Percentiles rank a stretch among this genome's conserved stretches.
Evolutionary conservation across 1,140 invertebrate genomes (phyloP).

Genomic region (Pseudomyrmex flavicornis): DNA sequence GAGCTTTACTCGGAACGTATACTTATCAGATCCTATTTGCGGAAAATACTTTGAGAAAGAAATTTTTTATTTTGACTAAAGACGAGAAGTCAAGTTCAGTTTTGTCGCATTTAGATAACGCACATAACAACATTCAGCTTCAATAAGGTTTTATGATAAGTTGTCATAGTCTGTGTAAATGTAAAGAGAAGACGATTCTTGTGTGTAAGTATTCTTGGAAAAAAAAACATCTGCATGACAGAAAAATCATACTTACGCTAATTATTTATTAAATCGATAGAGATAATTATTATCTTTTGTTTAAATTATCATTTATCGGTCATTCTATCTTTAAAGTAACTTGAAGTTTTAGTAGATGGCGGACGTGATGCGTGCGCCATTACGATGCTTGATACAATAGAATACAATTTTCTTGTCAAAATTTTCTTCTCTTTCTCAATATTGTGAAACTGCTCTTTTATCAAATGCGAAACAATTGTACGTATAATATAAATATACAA

Average conservation of each 20-base stretch:
- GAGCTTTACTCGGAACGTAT: slow-evolving; percentile 76
- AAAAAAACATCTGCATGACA: background rate
- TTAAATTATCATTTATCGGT: slow-evolving; percentile 43
- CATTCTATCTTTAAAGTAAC: slow-evolving; percentile 30
- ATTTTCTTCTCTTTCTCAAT: background rate
- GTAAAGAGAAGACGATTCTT: no score
- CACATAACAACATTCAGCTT: background rate
- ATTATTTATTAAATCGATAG: slow-evolving; percentile 11
- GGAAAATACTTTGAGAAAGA: slow-evolving; percentile 16
- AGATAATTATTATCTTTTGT: background rate
- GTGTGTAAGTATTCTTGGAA: no score
- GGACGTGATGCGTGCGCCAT: background rate
- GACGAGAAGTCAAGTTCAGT: background rate
- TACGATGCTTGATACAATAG: background rate
- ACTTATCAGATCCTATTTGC: slow-evolving; percentile 73
- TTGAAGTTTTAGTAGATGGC: slow-evolving; percentile 33
- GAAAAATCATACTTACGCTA: background rate
- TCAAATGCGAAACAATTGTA: no score
- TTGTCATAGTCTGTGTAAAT: no score
- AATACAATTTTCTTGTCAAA: background rate
- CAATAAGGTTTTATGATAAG: background rate
- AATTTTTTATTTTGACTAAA: background rate
- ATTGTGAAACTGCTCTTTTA: background rate
- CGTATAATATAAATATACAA: background rate
- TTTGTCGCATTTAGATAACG: background rate